Percentiles rank a stretch among this genome's conserved stretches.
These are phyloP conservation scores for Dendrolimus punctatus DNA, from an alignment of 1,140 invertebrate species.

Conservation along the genomic window DNA sequence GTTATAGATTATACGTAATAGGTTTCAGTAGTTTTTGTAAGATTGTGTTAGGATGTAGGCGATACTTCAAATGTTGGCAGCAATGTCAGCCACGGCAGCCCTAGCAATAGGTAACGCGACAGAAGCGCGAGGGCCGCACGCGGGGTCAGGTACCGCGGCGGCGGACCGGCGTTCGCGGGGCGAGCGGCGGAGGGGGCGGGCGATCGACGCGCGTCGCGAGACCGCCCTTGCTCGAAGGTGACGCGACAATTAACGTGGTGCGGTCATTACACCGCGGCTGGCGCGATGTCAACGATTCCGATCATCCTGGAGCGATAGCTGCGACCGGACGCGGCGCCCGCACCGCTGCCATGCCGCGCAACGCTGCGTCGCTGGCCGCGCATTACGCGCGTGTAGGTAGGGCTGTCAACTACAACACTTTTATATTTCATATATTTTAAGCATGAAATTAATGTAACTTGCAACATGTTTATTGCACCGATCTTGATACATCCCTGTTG, in stretches of 20 bases:
- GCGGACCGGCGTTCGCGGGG: conserved; percentile 10
- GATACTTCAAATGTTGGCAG: too few species aligned
- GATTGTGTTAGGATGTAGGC: too few species aligned
- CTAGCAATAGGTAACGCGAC: conserved; percentile 39
- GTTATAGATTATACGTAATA: too few species aligned
- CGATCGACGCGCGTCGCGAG: conserved; percentile 22
- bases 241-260: conserved; percentile 57
- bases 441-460: too few species aligned
- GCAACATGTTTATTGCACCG: too few species aligned
- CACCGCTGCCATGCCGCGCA: conserved; percentile 10
- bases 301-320: conserved; percentile 47
- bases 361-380: background rate
- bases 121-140: conserved; percentile 15
- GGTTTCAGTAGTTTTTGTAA: too few species aligned
- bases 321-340: conserved; percentile 41
- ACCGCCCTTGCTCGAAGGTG: conserved; percentile 57
- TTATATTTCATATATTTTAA: too few species aligned
- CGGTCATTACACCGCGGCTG: conserved; percentile 51
- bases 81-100: too few species aligned
- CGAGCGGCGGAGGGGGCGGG: conserved; percentile 6
- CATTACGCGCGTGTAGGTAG: too few species aligned
- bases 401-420: too few species aligned
- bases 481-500: too few species aligned
- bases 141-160: conserved; percentile 7
- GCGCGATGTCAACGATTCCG: conserved; percentile 63